Evolutionary conservation across 37 sponge, comb jelly and placozoan genomes (phyloP), one percentile per base, ranked within the genome.

Genomic region (Bolinopsis microptera): DNA sequence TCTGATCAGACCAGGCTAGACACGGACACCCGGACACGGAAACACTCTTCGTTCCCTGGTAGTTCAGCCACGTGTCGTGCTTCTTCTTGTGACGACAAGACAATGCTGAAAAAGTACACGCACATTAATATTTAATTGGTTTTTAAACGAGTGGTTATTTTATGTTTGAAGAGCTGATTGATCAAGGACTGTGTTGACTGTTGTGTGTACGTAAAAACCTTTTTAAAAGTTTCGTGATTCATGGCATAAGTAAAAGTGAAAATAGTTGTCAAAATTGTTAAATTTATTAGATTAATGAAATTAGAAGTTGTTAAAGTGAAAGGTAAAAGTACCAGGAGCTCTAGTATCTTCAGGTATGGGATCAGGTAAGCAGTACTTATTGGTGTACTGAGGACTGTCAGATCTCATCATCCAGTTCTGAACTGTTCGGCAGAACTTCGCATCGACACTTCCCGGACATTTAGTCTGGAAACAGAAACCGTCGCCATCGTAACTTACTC

Each of bases 321-420:
- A n/a, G 13, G 61, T 48, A 13, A 48, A 40, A 40, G 3, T 27
- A 86, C 90, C 90, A 41, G 90, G 90, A 28, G 90, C 90, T 39
- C 90, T 86, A 27, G 34, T 40, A 39, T 86, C 90, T 28, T 38
- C 61, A 23, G 90, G 90, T 9, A 86, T 16, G 5, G 40, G 30
- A 25, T 86, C 61, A 28, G 90, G 90, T 86, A 28, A 3, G 30
- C 90, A 86, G 61, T 86, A 86, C 61, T 40, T 86, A 30, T 86
- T 86, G 31, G 90, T 36, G 31, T 39, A 41, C 30, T 86, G 38
- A 8, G 90, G 90, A n/a, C 90, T 39, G 90, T 86, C 90, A 5
- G n/a, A n/a, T 1, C 90, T 13, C 61, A 86, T 34, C 61, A 41
- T 86, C 90, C 90, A 86, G 90, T 86, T 86, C 0, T 22, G 32